Evolutionary conservation across 1,140 invertebrate genomes (phyloP), one percentile per base, ranked within the genome.

Genomic region (Chlorops oryzae): DNA sequence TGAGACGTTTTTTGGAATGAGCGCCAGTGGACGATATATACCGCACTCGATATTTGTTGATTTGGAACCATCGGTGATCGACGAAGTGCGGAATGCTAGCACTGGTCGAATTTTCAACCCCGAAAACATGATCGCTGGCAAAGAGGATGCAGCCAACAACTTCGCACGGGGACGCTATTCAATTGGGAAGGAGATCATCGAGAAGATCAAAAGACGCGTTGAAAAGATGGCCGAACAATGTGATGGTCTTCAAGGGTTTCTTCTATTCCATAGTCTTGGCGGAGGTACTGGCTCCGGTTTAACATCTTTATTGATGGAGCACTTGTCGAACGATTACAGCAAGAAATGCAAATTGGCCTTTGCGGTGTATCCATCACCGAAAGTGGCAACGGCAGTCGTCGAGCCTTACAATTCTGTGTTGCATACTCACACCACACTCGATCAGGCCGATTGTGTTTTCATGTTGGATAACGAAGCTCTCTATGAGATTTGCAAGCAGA

Each of bases 381-480:
- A 83, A 65, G 75, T 86, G 5, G 83, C 85, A 5, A 87, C 86
- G 2, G 87, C 89, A 2, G 87, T 91, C 7, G 89, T 92, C 13
- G 90, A 92, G 61, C 90, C 90, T 0, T 93, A 92, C 76, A 92
- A 90, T 66, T 82, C 85, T 2, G 79, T 90, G 50, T 72, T 90
- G 20, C 87, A 85, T 17, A 87, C 87, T 0, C 87, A 89, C 61
- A 82, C 81, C 3, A 88, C 85, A 18, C 73, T 90, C 50, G 81
- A 85, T 51, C 81, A 87, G 59, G 86, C 83, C 4, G 86, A 87
- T 70, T 89, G 87, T 61, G 82, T 85, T 5, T 89, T 91, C 59
- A 87, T 88, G 79, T 84, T 90, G 13, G 87, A 90, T 75, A 86
- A 90, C 63, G 88, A 91, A 63, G 89, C 88, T 41, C 88, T 92